Evolutionary conservation across 2,888 invertebrate genomes (phyloP), one percentile per base, ranked within the genome.

Genomic region (Lysandra coridon): DNA sequence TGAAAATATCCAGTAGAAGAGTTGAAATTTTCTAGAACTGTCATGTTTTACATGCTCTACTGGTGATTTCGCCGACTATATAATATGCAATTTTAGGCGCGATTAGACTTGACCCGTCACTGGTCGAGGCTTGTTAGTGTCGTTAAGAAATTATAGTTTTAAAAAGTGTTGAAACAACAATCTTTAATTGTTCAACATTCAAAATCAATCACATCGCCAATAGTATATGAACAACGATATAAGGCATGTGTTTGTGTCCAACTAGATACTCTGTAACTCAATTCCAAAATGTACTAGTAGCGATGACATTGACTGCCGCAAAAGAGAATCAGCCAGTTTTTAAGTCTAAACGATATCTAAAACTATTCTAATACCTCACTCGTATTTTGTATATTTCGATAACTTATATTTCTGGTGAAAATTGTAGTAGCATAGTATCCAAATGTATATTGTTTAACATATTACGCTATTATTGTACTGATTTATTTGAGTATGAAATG

Each of bases 261-360:
- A 69, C 69, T 69, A 33, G 2, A 69, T 69, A 14, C 10, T 64
- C 33, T 33, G 12, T 33, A 33, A 37, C 69, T 69, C 74, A 74
- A 74, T 74, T 74, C 74, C 40, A 44, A 74, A n/a, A n/a, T n/a
- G n/a, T 23, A 57, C 76, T 76, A 76, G 17, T 57, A 53, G 76
- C 76, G 76, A 76, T 76, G 49, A 14, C 30, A 76, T 57, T 53
- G 76, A 76, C 30, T 17, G 14, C 30, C 33, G 49, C 76, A 57
- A 76, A 76, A 76, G 76, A 76, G 76, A 57, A 76, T 76, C 53
- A 76, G 17, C 53, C 49, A 75, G 75, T 23, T 23, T 23, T 75
- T 14, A 6, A 74, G n/a, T 49, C 69, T 69, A 69, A 69, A 64
- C 12, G 30, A 64, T 64, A 64, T 33, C 64, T 64, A 30, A 30